These are phyloP conservation scores for Pachyrhynchus sulphureomaculatus DNA, from an alignment of 1,140 invertebrate genomes.

Conservation along the genomic window DNA sequence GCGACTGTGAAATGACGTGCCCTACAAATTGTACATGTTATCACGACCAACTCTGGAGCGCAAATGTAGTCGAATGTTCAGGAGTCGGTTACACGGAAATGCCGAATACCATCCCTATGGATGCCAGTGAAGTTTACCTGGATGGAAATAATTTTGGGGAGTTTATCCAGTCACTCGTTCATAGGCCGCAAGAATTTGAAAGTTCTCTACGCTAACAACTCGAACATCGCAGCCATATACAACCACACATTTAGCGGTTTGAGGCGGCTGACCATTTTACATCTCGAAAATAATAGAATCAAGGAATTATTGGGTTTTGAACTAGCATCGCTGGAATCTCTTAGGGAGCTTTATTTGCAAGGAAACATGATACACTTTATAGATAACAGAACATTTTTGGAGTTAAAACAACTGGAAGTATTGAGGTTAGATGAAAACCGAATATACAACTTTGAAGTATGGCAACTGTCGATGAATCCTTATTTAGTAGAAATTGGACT, in stretches of 20 bases:
- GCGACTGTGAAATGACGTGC: constrained; percentile 94
- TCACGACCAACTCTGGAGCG: constrained; percentile 91
- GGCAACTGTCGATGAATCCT: constrained; percentile 73
- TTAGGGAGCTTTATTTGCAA: constrained; percentile 84
- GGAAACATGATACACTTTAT: constrained; percentile 82
- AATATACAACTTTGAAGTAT: constrained; percentile 74
- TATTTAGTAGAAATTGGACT: constrained; percentile 78
- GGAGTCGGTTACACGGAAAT: constrained; percentile 75
- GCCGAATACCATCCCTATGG: constrained; percentile 88
- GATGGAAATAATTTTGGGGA: constrained; percentile 88
- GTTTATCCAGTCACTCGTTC: constrained; percentile 84
- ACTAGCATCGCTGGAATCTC: constrained; percentile 75
- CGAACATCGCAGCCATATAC: constrained; percentile 78
- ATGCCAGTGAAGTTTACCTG: constrained; percentile 89
- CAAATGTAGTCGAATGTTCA: constrained; percentile 91
- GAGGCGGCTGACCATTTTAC: constrained; percentile 71
- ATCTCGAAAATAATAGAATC: constrained; percentile 83
- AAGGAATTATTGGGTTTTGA: constrained; percentile 80
- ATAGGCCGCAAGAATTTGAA: constrained; percentile 86
- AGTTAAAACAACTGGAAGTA: constrained; percentile 78
- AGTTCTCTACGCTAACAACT: constrained; percentile 85
- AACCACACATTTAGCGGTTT: constrained; percentile 90
- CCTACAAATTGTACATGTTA: constrained; percentile 92
- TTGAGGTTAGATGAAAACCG: constrained; percentile 83
- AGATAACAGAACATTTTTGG: constrained; percentile 80